Base-by-base conservation (phyloP, 2,888 invertebrate genomes). In the Melieria picta region DNA sequence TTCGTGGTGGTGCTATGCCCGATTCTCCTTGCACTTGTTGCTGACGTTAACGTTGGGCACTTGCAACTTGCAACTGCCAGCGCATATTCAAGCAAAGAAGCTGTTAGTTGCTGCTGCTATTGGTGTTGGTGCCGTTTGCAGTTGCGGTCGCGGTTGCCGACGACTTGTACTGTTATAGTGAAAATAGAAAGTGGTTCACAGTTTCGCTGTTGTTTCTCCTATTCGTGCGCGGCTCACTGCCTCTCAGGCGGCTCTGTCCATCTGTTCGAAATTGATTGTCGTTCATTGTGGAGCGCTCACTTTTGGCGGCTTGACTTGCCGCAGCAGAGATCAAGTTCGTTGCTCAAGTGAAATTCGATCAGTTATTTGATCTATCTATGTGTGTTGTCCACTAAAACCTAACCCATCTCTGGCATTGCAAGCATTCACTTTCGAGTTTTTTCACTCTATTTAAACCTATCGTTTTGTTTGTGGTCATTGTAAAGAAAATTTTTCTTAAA, bases 121-220 rank as follows among this genome's bases (percentile, higher is more conserved):
- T 11, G 11, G 1, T 52, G 52, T n/a, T n/a, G 11, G 52, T 52
- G 52, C 52, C 58, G 43, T 46, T 58, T 6, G 48, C 56, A 46
- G 63, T 66, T 58, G 73, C 47, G 62, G 69, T 55, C 47, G 68
- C 16, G 65, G 5, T 47, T 69, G 9, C 50, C 11, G 50, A 50
- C 30, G 30, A 30, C 30, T 30, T 30, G 30, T 30, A 30, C 30
- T 30, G 30, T 81, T 82, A 82, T 82, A 82, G 83, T 81, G 82
- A 85, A 85, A 85, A 85, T 84, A 85, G 85, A 85, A 85, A 85
- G 85, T 85, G 85, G 82, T 84, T 62, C 72, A 52, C 65, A 55
- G 71, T 69, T 30, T 30, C 30, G 30, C 30, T 30, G 30, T 30
- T 30, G 3, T 11, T 55, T 50, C 64, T 47, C 52, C 45, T 57